Percentiles rank a stretch among this genome's conserved stretches.
These are phyloP conservation scores for Callocephalon fimbriatum DNA, from an alignment of 2,113 vertebrate genomes.

Conservation along the genomic window DNA sequence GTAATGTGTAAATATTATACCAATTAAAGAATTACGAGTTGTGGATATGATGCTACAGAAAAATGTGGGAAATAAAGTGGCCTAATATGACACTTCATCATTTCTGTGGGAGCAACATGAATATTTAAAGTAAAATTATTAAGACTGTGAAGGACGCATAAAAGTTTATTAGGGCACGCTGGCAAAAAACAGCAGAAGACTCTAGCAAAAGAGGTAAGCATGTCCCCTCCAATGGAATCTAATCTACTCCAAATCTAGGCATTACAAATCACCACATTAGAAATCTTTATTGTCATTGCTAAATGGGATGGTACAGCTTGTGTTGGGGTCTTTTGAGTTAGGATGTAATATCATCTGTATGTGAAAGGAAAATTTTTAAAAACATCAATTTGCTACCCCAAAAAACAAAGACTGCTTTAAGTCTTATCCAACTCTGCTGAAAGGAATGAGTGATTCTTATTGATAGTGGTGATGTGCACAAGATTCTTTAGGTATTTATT, in stretches of 20 bases:
- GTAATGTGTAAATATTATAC: not conserved
- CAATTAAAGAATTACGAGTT: not conserved
- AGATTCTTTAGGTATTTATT: not conserved
- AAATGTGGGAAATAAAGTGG: not conserved
- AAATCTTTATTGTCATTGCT: not conserved
- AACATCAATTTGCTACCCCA: fast-evolving
- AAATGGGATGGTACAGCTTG: not conserved
- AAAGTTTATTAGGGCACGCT: not conserved
- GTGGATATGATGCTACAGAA: not conserved
- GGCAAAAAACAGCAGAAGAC: not conserved
- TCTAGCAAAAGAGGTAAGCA: not conserved
- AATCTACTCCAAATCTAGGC: not conserved
- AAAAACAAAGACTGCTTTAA: not conserved
- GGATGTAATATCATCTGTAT: not conserved
- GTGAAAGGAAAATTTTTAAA: not conserved
- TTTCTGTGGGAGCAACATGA: not conserved
- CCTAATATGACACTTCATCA: not conserved
- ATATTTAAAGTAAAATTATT: not conserved
- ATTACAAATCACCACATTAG: not conserved
- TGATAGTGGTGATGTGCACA: not conserved
- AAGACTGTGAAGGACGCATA: not conserved
- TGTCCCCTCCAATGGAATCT: not conserved
- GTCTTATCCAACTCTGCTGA: not conserved
- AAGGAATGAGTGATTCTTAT: not conserved
- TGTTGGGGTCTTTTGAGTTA: not conserved